Percentiles rank a stretch among this genome's conserved stretches.
Conservation (phyloP, 1,140 invertebrate genomes). For the silkworm (Bombyx mori) region DNA sequence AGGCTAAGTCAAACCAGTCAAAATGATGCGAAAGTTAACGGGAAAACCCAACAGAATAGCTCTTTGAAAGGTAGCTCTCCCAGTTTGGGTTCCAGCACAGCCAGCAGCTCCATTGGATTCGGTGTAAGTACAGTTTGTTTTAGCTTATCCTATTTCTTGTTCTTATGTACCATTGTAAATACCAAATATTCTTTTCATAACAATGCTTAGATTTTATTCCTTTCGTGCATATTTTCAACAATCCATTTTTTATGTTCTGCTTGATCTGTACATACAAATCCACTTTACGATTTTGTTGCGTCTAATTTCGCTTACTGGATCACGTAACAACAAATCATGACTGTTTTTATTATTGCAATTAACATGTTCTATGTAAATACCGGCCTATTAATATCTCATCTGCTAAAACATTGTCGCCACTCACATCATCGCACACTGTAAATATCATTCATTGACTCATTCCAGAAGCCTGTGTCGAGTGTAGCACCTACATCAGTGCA, state of each 20-base stretch:
- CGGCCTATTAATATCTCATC: background rate
- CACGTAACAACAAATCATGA: too few species aligned
- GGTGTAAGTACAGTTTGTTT: conserved; percentile 39
- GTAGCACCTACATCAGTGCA: conserved; percentile 83
- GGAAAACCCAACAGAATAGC: conserved; percentile 43
- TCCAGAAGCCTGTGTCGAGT: conserved; percentile 82
- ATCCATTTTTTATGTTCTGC: background rate
- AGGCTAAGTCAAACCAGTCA: conserved; percentile 63
- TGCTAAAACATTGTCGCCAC: conserved; percentile 9
- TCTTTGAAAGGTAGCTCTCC: conserved; percentile 56
- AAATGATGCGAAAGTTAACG: conserved; percentile 38
- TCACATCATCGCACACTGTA: conserved; percentile 39
- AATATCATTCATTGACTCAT: conserved; percentile 67
- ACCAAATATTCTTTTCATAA: background rate
- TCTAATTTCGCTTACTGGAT: background rate
- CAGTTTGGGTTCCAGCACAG: conserved; percentile 43
- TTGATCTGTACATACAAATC: background rate
- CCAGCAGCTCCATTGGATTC: conserved; percentile 60
- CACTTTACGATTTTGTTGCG: background rate
- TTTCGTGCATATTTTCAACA: too few species aligned
- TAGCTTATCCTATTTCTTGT: background rate
- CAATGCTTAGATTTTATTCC: background rate
- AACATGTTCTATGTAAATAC: background rate
- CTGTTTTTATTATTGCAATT: background rate
- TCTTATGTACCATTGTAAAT: too few species aligned